Evolutionary conservation across 2,888 invertebrate species (phyloP).

Genomic region (Ennomos erosarius): DNA sequence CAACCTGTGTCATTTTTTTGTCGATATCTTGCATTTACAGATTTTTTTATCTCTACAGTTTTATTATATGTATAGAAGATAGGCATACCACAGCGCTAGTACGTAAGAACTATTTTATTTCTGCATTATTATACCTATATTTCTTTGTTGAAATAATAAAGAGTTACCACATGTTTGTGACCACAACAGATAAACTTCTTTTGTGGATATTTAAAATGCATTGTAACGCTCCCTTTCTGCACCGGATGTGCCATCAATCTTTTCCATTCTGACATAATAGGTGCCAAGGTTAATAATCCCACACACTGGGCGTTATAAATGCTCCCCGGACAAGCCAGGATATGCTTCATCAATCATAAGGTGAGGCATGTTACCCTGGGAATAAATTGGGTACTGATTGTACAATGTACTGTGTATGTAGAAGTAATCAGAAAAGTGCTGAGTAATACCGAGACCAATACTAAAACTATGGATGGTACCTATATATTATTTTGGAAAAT

Average conservation of each 20-base stretch:
- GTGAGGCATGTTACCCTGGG: slow-evolving; percentile 29
- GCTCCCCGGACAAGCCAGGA: slow-evolving; percentile 29
- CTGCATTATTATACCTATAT: no score
- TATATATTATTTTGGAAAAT: no score
- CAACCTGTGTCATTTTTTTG: no score
- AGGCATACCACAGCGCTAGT: no score
- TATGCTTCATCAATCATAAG: slow-evolving; percentile 38
- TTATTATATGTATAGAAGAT: no score
- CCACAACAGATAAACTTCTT: slow-evolving; percentile 2
- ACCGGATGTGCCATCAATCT: slow-evolving; percentile 55
- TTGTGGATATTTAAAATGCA: slow-evolving; percentile 14
- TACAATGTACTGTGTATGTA: neutral
- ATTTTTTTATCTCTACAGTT: no score
- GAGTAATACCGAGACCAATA: no score
- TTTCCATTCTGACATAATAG: slow-evolving; percentile 57
- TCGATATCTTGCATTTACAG: no score
- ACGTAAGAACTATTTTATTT: no score
- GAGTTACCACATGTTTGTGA: neutral
- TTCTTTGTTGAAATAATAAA: no score
- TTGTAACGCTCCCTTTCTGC: slow-evolving; percentile 20
- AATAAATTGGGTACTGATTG: slow-evolving; percentile 31
- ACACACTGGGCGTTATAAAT: slow-evolving; percentile 40
- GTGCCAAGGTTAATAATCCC: slow-evolving; percentile 60
- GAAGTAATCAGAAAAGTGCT: no score
- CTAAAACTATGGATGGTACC: no score